These are phyloP conservation scores for Xiphophorus maculatus DNA, from an alignment of 2,113 vertebrate species.

Conservation along the genomic window DNA sequence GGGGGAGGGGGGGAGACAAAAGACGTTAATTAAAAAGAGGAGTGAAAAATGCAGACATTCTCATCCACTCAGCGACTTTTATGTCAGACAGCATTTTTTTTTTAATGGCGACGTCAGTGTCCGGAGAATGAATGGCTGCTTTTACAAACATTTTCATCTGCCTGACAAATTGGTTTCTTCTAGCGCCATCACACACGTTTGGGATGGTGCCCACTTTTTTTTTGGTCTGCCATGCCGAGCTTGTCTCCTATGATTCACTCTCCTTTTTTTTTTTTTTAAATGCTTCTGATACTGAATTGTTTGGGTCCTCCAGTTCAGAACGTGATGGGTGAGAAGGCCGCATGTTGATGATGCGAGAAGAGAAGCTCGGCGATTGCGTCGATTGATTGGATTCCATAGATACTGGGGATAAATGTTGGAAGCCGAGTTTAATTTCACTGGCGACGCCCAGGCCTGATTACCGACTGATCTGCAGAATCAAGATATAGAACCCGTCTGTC, in stretches of 20 bases:
- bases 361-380: neutral
- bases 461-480: neutral
- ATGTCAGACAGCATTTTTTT: slow-evolving; percentile 62
- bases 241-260: slow-evolving; percentile 42
- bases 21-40: slow-evolving; percentile 56
- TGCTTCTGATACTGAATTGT: slow-evolving; percentile 42
- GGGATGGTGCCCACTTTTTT: slow-evolving; percentile 28
- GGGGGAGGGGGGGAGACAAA: no score
- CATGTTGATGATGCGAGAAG: neutral
- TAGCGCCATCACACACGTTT: slow-evolving; percentile 30
- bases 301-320: neutral
- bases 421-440: neutral
- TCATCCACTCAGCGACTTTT: slow-evolving; percentile 74
- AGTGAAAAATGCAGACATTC: slow-evolving; percentile 66
- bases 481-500: neutral
- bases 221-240: slow-evolving; percentile 1
- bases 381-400: neutral
- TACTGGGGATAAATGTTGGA: neutral
- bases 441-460: neutral
- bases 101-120: slow-evolving; percentile 67
- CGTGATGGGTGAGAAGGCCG: slow-evolving; percentile 1
- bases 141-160: slow-evolving; percentile 62
- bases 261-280: slow-evolving; percentile 26
- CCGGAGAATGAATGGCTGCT: slow-evolving; percentile 66
- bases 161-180: slow-evolving; percentile 66